These are phyloP conservation scores for Podarcis muralis DNA, from an alignment of 2,113 vertebrate species.

Conservation along the genomic window DNA sequence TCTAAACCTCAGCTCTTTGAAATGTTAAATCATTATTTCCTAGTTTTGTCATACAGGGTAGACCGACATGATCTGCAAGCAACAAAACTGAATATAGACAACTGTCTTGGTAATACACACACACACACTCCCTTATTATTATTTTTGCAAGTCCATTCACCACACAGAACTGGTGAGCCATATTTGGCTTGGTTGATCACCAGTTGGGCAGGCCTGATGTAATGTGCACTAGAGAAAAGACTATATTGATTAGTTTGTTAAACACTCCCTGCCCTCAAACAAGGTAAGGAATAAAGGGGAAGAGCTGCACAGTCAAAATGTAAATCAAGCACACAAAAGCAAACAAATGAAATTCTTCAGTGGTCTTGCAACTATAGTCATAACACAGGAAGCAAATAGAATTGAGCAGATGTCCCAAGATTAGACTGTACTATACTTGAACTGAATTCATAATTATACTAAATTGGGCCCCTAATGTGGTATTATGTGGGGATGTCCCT, in stretches of 20 bases:
- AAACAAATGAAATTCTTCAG: neutral
- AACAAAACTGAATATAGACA: neutral
- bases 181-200: neutral
- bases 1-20: neutral
- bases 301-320: neutral
- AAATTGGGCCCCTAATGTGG: neutral
- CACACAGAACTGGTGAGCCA: neutral
- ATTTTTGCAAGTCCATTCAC: neutral
- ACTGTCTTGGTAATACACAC: neutral
- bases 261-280: neutral
- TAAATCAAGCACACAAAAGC: neutral
- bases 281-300: neutral
- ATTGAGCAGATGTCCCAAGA: neutral
- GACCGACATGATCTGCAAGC: neutral
- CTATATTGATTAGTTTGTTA: neutral
- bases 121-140: too few species aligned
- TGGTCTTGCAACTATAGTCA: neutral
- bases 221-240: neutral
- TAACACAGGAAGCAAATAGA: neutral
- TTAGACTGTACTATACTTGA: neutral
- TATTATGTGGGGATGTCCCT: neutral
- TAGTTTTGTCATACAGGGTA: neutral
- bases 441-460: neutral
- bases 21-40: neutral
- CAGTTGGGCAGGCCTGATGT: neutral